Percentiles rank a stretch among this genome's conserved stretches.
phyloP scores from a whole-genome alignment of 2,797 vertebrate species.

The Cyprinodon diabolis region DNA sequence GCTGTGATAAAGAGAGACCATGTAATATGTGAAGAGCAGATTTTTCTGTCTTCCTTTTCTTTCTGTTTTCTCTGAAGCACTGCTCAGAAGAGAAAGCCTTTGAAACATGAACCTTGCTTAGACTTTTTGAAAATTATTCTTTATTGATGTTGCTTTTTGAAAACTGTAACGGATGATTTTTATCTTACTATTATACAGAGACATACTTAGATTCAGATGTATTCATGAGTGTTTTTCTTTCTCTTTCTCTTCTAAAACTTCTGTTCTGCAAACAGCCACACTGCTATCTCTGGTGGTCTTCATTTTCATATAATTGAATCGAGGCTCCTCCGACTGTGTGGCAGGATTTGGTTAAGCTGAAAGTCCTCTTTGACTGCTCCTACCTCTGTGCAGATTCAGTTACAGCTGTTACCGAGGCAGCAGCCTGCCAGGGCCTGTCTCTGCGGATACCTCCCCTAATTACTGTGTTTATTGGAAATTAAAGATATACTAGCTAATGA shows the following conservation, averaged over 20 bases:
- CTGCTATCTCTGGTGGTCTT: conserved; percentile 78
- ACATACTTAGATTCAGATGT: conserved; percentile 20
- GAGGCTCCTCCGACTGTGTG: conserved; percentile 75
- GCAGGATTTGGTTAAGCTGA: conserved; percentile 83
- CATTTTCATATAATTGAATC: conserved; percentile 86
- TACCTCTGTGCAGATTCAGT: conserved; percentile 80
- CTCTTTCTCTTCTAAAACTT: conserved; percentile 42
- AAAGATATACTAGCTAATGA: conserved; percentile 87
- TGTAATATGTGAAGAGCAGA: conserved; percentile 63
- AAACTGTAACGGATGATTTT: conserved; percentile 25
- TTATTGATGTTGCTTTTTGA: conserved; percentile 38
- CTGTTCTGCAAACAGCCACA: conserved; percentile 37
- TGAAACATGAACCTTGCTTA: conserved; percentile 55
- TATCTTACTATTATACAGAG: conserved; percentile 16
- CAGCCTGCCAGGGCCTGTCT: conserved; percentile 79
- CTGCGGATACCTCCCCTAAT: conserved; percentile 83
- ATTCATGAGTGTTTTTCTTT: conserved; percentile 38
- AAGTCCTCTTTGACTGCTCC: conserved; percentile 78
- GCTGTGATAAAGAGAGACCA: conserved; percentile 57
- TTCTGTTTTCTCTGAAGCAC: conserved; percentile 53
- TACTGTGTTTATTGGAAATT: conserved; percentile 88
- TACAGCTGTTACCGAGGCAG: conserved; percentile 81
- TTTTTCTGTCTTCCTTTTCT: conserved; percentile 47
- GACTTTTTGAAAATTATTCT: conserved; percentile 26
- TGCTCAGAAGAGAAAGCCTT: conserved; percentile 58